Evolutionary conservation across 2,113 vertebrate genomes (phyloP).

Genomic region (Mirza zaza): DNA sequence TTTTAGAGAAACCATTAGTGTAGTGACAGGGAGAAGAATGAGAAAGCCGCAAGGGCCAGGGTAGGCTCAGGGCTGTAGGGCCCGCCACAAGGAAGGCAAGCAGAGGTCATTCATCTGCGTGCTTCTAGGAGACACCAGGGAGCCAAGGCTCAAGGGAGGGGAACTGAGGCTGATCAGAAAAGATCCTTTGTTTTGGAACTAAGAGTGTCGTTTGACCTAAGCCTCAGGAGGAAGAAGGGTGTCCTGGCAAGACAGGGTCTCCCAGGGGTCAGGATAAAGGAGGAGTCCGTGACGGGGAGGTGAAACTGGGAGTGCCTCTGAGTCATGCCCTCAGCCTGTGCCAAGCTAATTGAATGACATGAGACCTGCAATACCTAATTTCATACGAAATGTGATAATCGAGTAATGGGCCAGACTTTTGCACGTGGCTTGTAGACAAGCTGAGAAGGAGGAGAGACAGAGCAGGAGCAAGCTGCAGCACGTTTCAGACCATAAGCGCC

Average conservation of each 20-base stretch:
- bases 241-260: neutral
- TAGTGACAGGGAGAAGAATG: conserved; percentile 51
- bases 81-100: neutral
- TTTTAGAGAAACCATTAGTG: conserved; percentile 62
- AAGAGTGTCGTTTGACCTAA: neutral
- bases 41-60: neutral
- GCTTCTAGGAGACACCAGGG: neutral
- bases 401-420: conserved; percentile 33
- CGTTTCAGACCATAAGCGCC: neutral
- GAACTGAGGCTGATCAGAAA: neutral
- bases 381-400: conserved; percentile 58
- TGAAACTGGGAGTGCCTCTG: conserved; percentile 61
- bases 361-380: conserved; percentile 61
- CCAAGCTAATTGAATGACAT: conserved; percentile 49
- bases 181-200: neutral
- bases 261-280: conserved; percentile 44
- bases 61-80: neutral
- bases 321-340: conserved; percentile 49
- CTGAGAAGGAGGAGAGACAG: neutral
- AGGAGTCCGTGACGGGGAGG: conserved; percentile 19
- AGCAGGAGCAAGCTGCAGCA: conserved; percentile 1
- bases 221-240: neutral
- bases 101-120: neutral
- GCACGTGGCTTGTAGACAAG: conserved; percentile 52
- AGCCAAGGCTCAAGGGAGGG: neutral